Base-by-base conservation (phyloP, 2,888 invertebrate species). In the Abrostola tripartita region DNA sequence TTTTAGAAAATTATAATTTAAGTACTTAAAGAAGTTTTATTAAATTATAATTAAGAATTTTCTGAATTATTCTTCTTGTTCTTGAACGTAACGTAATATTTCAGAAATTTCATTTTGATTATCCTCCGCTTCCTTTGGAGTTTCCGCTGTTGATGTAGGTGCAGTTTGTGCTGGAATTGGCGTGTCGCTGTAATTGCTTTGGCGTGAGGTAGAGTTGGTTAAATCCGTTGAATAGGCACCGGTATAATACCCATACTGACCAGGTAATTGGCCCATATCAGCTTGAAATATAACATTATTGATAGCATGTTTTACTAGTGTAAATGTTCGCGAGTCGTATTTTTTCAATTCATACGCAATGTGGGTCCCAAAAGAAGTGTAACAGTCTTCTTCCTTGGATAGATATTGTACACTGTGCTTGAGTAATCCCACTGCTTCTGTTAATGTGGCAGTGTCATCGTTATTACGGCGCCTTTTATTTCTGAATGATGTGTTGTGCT, bases 401-500 rank as follows among this genome's bases (percentile, higher is more conserved):
- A 65, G 70, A 73, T 68, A 70, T 68, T 68, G 67, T 68, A 68
- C 67, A 69, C 64, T 67, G 67, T 69, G 73, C 67, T 73, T 67
- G 70, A 68, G 69, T 68, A 70, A 68, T 73, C 67, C 55, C 57
- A 68, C 65, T 73, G 73, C 65, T 67, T 69, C 65, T 65, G 64
- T 61, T 65, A 68, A 65, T 59, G 54, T 65, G 59, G 58, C 65
- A 68, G 61, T 65, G 58, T 63, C 72, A 70, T 68, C 65, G 58
- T 70, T 65, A 61, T 55, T 59, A 62, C 59, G 56, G 58, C 58
- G 58, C 61, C 55, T 69, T 65, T 73, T 67, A 55, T 64, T 60
- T 61, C 62, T 65, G 66, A 69, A 64, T 68, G 61, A 64, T 61
- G 61, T 68, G 64, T 64, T 61, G 64, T 68, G 65, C 56, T 58